These are phyloP conservation scores for Trachelus tabidus DNA, from an alignment of 2,888 invertebrate species.

Conservation along the genomic window DNA sequence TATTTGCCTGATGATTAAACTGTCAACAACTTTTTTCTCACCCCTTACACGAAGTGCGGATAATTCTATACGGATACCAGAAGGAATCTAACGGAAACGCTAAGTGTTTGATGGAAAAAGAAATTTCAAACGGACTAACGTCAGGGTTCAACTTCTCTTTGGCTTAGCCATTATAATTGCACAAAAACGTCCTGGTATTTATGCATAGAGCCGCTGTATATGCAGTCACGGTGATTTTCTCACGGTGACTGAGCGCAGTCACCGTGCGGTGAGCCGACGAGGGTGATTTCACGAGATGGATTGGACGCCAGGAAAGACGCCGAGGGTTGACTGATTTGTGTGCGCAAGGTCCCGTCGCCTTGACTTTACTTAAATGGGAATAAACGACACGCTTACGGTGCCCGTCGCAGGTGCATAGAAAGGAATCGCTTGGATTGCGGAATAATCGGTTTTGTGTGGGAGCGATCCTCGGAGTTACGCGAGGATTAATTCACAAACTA, in stretches of 20 bases:
- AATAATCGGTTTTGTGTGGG: slow-evolving; percentile 42
- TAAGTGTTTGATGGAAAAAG: neutral
- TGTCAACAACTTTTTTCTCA: neutral
- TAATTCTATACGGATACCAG: neutral
- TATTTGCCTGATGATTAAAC: neutral
- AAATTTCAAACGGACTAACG: neutral
- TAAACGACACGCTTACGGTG: slow-evolving; percentile 44
- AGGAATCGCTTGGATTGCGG: slow-evolving; percentile 48
- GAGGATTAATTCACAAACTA: slow-evolving; percentile 18
- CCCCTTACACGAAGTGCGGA: neutral
- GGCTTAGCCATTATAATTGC: slow-evolving; percentile 33
- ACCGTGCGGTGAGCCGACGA: slow-evolving; percentile 30
- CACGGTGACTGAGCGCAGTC: slow-evolving; percentile 35
- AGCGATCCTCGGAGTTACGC: slow-evolving; percentile 21
- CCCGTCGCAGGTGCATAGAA: slow-evolving; percentile 49
- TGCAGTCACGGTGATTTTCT: slow-evolving; percentile 34
- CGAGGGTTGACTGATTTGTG: slow-evolving; percentile 61
- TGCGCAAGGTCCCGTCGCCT: slow-evolving; percentile 57
- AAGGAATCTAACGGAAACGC: neutral
- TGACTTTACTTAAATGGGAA: slow-evolving; percentile 61
- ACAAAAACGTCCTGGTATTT: slow-evolving; percentile 33
- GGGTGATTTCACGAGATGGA: slow-evolving; percentile 60
- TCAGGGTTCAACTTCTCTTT: neutral
- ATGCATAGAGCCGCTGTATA: slow-evolving; percentile 26
- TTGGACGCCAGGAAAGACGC: slow-evolving; percentile 44